Base-by-base conservation (phyloP, 1,140 invertebrate species). In the Elysia chlorotica region DNA sequence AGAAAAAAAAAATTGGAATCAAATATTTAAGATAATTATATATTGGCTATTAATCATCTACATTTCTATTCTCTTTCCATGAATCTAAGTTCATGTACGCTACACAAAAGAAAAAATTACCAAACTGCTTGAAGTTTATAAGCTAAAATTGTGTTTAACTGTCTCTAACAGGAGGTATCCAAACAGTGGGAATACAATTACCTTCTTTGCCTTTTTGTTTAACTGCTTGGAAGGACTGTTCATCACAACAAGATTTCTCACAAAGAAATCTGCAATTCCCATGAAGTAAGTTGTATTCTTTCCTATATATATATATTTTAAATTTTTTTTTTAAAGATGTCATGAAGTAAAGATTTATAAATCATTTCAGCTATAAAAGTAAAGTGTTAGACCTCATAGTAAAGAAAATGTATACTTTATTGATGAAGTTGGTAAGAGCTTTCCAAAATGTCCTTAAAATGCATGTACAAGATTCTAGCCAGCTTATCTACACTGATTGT, bases 151-250 rank as follows among this genome's bases (percentile, higher is more conserved):
- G 63, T 63, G 38, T 61, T 67, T 63, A 79, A 74, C 73, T 77
- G 79, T 74, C 79, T 81, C 78, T 90, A 91, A 75, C 83, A 95
- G 94, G 86, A 92, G 93, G 83, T 93, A 97, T 88, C 96, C 96
- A 2, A 94, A 95, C 5, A 91, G 92, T 80, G 97, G 96, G 38
- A 97, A 98, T 86, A 88, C 99, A 4, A 93, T 98, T 3, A 99
- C 97, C 17, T 97, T 98, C 84, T 89, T 91, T 0, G 96, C 98
- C 83, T 99, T 99, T 87, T 72, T 96, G 0, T 94, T 98, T 76
- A 97, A 99, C 81, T 91, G 95, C 0, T 21, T 94, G 14, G 92
- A 97, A 85, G 96, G 97, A n/a, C 95, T 98, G 77, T 89, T 97
- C 74, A 93, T 94, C 69, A 96, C 95, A 0, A 91, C 93, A 14